These are phyloP conservation scores for Hirtodrosophila duncani DNA, from an alignment of 2,888 invertebrate species.

Conservation along the genomic window DNA sequence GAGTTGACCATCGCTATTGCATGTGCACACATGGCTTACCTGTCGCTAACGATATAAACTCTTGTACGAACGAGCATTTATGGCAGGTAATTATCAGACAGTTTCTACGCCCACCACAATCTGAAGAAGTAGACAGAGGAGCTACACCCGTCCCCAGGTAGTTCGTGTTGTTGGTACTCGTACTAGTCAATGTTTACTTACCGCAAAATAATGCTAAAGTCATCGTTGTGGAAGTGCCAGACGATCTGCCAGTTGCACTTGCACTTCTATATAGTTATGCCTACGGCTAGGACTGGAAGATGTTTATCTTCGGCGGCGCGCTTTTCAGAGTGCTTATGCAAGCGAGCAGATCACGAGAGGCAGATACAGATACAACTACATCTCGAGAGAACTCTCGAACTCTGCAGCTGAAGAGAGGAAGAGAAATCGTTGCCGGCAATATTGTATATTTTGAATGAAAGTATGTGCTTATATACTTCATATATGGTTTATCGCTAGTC, in stretches of 20 bases:
- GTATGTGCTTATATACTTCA: conserved; percentile 9
- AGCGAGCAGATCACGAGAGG: conserved; percentile 13
- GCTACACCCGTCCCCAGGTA: background rate
- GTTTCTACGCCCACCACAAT: conserved; percentile 33
- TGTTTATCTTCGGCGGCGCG: conserved; percentile 12
- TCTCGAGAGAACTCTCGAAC: background rate
- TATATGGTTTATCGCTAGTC: conserved; percentile 27
- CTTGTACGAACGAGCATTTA: conserved; percentile 31
- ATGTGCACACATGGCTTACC: conserved; percentile 26
- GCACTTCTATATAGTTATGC: too few species aligned
- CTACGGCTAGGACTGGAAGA: too few species aligned
- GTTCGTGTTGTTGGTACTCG: conserved; percentile 6
- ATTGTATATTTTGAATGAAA: too few species aligned
- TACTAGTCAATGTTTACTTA: conserved; percentile 54
- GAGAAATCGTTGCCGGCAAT: too few species aligned
- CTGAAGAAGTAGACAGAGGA: background rate
- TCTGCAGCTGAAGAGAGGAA: too few species aligned
- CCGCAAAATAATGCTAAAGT: conserved; percentile 20
- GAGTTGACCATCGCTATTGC: background rate
- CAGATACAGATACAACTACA: background rate
- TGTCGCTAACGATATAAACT: conserved; percentile 25
- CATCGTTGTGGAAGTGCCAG: too few species aligned
- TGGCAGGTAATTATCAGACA: conserved; percentile 35
- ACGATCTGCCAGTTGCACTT: background rate
- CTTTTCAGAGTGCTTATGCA: conserved; percentile 50